phyloP scores from a whole-genome alignment of 2,888 invertebrate species.

The Ochropleura plecta region DNA sequence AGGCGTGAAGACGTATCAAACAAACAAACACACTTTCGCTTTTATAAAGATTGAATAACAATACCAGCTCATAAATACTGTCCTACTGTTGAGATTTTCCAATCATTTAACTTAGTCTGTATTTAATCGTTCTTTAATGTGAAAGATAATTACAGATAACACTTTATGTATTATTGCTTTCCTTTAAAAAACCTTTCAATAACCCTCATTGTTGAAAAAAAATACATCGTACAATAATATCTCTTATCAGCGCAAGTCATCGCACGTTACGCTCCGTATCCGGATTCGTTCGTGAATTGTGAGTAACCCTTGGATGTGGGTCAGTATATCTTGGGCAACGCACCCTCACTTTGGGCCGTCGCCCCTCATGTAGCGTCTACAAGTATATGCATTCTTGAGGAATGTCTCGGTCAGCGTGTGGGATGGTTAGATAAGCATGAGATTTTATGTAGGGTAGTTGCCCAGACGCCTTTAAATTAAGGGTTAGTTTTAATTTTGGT shows the following conservation, averaged over 20 bases:
- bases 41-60: too few species aligned
- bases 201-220: not conserved
- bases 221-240: not conserved
- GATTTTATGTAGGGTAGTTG: constrained; percentile 1
- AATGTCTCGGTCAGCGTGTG: constrained; percentile 51
- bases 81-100: too few species aligned
- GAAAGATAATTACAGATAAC: not conserved
- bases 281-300: constrained; percentile 37
- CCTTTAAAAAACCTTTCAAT: not conserved
- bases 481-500: not conserved
- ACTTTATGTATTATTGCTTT: not conserved
- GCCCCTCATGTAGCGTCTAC: constrained; percentile 46
- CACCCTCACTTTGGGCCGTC: constrained; percentile 37
- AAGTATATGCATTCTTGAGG: constrained; percentile 39
- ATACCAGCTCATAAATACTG: too few species aligned
- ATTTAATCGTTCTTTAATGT: too few species aligned
- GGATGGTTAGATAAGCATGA: constrained; percentile 14
- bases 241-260: constrained; percentile 14
- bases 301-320: constrained; percentile 53
- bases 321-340: constrained; percentile 60
- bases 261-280: not conserved
- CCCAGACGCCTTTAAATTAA: not conserved
- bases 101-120: not conserved
- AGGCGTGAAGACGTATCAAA: too few species aligned
- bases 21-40: too few species aligned